phyloP scores from a whole-genome alignment of 2,113 vertebrate genomes.

The Neotragus pygmaeus region DNA sequence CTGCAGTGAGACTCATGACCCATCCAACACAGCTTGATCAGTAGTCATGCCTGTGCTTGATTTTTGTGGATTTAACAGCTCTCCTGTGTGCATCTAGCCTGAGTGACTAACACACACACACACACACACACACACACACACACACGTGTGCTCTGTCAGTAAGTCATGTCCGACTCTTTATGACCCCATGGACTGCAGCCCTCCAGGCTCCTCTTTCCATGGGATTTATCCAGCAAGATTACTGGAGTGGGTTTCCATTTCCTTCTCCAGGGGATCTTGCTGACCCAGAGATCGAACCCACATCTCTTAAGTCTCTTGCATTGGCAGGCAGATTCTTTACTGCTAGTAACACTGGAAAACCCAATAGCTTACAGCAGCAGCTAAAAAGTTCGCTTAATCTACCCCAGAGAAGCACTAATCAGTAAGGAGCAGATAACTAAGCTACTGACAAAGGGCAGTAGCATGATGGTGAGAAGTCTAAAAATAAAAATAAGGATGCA shows the following conservation, averaged over 20 bases:
- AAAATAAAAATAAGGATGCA: conserved; percentile 17
- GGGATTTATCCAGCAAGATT: not conserved
- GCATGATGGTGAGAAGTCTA: not conserved
- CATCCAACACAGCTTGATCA: not conserved
- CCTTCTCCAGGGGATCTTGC: not conserved
- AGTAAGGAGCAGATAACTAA: not conserved
- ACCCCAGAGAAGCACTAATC: not conserved
- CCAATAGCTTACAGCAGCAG: not conserved
- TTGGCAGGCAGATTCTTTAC: not conserved
- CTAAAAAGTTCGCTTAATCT: not conserved
- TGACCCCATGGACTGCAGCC: not conserved
- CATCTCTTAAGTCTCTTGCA: not conserved
- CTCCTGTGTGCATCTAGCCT: not conserved
- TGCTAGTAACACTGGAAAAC: not conserved
- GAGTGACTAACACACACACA: too few relatives aligned
- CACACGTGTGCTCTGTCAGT: not conserved
- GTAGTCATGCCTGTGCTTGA: not conserved
- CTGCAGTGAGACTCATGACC: not conserved
- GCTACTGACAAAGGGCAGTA: not conserved
- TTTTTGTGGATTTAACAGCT: not conserved
- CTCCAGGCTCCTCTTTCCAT: not conserved
- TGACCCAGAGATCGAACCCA: not conserved
- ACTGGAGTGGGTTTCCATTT: not conserved
- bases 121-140: not conserved
- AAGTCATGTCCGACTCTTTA: not conserved